These are phyloP conservation scores for Mobula hypostoma DNA, from an alignment of 2,113 vertebrate genomes.

Conservation along the genomic window DNA sequence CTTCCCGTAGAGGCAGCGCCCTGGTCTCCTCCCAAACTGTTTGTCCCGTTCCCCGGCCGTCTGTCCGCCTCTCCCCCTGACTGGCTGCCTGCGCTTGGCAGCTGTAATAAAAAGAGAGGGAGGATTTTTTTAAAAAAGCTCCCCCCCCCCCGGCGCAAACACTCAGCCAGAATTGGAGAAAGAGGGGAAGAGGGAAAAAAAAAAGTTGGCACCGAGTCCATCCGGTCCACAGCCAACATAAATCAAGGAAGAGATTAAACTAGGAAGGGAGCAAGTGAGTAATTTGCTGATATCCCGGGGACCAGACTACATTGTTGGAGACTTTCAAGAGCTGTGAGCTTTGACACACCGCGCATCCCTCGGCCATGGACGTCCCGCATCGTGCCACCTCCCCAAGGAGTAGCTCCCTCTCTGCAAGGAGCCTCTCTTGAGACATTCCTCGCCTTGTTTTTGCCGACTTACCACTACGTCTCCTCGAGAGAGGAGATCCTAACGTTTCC, in stretches of 20 bases:
- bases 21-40: not conserved
- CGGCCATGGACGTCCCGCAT: too few species aligned
- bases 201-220: not conserved
- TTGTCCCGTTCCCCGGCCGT: too few species aligned
- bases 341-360: too few species aligned
- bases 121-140: not conserved
- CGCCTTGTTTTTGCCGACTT: not conserved
- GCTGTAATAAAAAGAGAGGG: not conserved
- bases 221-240: slow-evolving; percentile 10
- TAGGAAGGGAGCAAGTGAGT: not conserved
- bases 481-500: not conserved
- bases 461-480: not conserved
- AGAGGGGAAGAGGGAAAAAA: not conserved
- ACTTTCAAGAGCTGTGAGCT: not conserved
- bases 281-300: not conserved
- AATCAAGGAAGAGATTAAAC: not conserved
- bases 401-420: not conserved
- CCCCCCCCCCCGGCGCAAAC: not conserved
- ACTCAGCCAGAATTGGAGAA: not conserved
- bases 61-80: not conserved
- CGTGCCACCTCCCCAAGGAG: not conserved
- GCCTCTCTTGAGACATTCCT: not conserved
- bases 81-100: not conserved
- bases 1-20: too few species aligned
- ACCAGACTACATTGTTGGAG: not conserved